These are phyloP conservation scores for Taenioides sp. DNA, from an alignment of 2,797 vertebrate species.

Conservation along the genomic window DNA sequence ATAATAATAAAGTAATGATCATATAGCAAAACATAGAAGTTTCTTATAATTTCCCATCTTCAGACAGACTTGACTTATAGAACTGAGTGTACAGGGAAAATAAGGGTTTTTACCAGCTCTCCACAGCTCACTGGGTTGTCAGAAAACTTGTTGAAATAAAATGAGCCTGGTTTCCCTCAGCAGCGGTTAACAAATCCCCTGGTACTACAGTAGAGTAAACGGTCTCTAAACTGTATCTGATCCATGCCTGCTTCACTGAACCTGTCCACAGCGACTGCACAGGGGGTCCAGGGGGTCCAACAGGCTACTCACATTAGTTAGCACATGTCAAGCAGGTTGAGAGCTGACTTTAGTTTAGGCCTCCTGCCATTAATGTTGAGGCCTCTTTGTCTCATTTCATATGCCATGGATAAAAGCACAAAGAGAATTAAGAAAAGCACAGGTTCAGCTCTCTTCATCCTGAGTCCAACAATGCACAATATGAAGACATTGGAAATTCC, in stretches of 20 bases:
- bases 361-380: neutral
- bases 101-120: constrained; percentile 45
- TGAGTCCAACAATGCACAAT: no score
- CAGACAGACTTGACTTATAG: neutral
- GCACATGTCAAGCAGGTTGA: constrained; percentile 17
- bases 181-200: constrained; percentile 65
- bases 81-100: constrained; percentile 31
- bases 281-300: constrained; percentile 27
- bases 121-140: constrained; percentile 62
- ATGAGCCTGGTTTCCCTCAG: constrained; percentile 44
- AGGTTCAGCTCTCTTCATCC: no score
- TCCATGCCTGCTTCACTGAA: constrained; percentile 51
- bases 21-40: neutral
- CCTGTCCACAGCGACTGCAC: constrained; percentile 16
- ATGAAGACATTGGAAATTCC: no score
- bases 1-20: neutral
- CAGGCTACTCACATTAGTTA: constrained; percentile 23
- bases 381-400: neutral
- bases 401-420: neutral
- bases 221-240: constrained; percentile 52
- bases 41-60: constrained; percentile 21
- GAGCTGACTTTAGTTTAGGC: constrained; percentile 4
- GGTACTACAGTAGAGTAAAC: constrained; percentile 35
- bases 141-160: constrained; percentile 53
- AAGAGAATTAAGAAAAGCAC: neutral